phyloP scores from a whole-genome alignment of 2,888 invertebrate species.

The Empis livida region DNA sequence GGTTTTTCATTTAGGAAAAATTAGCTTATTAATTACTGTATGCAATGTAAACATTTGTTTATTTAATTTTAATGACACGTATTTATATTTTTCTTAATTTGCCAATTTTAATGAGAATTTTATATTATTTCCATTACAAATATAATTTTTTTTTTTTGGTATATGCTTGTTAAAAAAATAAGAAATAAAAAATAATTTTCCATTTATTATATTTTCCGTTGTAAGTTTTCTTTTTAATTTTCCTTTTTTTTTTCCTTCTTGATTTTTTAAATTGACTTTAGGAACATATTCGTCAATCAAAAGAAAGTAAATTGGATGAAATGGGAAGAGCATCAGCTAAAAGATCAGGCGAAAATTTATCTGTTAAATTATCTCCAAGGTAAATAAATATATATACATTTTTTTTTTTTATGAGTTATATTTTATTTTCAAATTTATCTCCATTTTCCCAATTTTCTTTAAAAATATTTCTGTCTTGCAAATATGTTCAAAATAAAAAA shows the following conservation, averaged over 20 bases:
- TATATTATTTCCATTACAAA: no score
- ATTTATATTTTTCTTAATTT: no score
- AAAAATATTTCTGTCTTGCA: background rate
- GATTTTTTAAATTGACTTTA: conserved; percentile 23
- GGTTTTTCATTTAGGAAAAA: no score
- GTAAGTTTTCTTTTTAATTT: conserved; percentile 1
- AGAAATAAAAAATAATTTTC: conserved; percentile 4
- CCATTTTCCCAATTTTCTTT: no score
- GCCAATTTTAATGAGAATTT: no score
- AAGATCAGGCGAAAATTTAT: conserved; percentile 34
- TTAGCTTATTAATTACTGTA: no score
- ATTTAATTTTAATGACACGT: no score
- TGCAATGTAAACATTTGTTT: no score
- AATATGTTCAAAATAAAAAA: background rate
- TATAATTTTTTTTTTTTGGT: background rate
- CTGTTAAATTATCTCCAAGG: conserved; percentile 19
- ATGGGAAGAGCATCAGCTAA: conserved; percentile 39
- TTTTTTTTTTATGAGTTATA: no score
- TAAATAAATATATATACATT: conserved; percentile 3
- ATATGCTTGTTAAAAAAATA: conserved; percentile 8
- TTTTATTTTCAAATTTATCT: no score
- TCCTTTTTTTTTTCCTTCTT: background rate
- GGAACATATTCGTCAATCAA: conserved; percentile 65
- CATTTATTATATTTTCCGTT: no score
- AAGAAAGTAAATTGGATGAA: conserved; percentile 65